Percentiles rank a stretch among this genome's conserved stretches.
These are phyloP conservation scores for Dicyrtomina minuta DNA, from an alignment of 2,888 invertebrate genomes.

Conservation along the genomic window DNA sequence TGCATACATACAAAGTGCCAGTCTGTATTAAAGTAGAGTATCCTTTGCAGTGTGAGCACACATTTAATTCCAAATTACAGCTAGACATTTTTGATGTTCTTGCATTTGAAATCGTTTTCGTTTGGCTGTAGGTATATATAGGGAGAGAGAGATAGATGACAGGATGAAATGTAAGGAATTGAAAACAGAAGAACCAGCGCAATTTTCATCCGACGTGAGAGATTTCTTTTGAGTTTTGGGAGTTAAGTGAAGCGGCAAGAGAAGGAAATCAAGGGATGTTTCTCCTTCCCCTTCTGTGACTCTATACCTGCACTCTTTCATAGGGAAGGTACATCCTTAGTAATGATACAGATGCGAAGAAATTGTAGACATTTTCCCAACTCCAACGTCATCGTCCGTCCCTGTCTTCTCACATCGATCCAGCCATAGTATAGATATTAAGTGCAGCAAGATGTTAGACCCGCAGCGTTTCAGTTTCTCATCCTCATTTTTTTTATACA, in stretches of 20 bases:
- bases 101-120: no score
- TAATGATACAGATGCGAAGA: neutral
- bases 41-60: no score
- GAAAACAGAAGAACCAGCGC: neutral
- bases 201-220: neutral
- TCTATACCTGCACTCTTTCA: neutral
- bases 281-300: neutral
- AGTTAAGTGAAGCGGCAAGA: constrained; percentile 5
- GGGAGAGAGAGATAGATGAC: neutral
- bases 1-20: no score
- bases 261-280: neutral
- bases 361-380: neutral
- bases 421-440: no score
- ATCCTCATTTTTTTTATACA: neutral
- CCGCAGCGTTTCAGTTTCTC: neutral
- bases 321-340: neutral
- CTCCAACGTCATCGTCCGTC: neutral
- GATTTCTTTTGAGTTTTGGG: neutral
- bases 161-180: neutral
- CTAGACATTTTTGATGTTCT: no score
- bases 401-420: no score
- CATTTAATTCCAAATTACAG: no score
- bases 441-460: no score
- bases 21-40: no score
- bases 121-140: neutral